Evolutionary conservation across 2,113 vertebrate species (phyloP), one percentile per base, ranked within the genome.

Genomic region (Stictonetta naevosa): DNA sequence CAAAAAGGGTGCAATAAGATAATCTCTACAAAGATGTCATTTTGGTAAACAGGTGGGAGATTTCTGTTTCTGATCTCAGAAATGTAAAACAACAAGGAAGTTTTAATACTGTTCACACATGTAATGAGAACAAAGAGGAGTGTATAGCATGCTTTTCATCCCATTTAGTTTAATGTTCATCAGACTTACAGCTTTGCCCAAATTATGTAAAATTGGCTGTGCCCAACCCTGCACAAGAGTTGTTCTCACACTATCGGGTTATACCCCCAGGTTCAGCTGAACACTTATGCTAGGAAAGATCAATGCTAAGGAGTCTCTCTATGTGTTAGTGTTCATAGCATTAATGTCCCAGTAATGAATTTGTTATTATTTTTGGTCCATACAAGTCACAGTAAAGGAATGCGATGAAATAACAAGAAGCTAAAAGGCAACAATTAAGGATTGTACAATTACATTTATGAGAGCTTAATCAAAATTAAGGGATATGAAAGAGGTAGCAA

Each of bases 161-260:
- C 17, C 7, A 0, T n/a, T 28, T 40, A 50, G 10, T 14, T 87
- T 23, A 46, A 22, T 34, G 42, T 63, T 38, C 53, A 73, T 22
- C 23, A 62, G 56, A 53, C 13, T 38, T 38, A 38, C 0, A 0
- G 15, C 26, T 84, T 42, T 64, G 21, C n/a, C 50, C 11, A 1
- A 8, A 8, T 25, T 8, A 5, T 5, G 15, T 59, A 38, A 60
- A 79, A 50, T 2, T 29, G 20, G 8, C 58, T n/a, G 23, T 83
- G 16, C 40, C 69, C 53, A 80, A 33, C 28, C 34, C 31, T 71
- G 6, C 13, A 5, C 4, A 18, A 25, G 20, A 31, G 29, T 40
- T 26, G 8, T 66, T 88, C 36, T 81, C 38, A 38, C n/a, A 36
- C 2, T 13, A 33, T 14, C 29, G 36, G 1, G 0, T 53, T 68